phyloP scores from a whole-genome alignment of 2,888 invertebrate species.

The Shargacucullia verbasci region DNA sequence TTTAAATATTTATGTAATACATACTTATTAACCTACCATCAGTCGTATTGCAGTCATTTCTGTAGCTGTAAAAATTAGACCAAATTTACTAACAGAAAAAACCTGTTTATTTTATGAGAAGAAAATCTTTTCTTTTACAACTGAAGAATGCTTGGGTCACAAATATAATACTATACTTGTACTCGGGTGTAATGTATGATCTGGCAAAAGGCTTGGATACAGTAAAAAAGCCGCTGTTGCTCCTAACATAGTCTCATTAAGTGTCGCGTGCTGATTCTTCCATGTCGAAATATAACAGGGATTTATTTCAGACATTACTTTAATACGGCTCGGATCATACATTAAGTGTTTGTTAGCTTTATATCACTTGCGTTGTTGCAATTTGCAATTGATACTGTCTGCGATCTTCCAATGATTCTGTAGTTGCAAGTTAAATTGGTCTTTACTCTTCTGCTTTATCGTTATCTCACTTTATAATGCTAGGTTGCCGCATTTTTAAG shows the following conservation, averaged over 20 bases:
- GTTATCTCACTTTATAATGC: background rate
- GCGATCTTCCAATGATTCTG: slow-evolving; percentile 40
- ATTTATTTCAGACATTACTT: slow-evolving; percentile 66
- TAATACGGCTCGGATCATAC: slow-evolving; percentile 55
- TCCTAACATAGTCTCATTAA: slow-evolving; percentile 36
- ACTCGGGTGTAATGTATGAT: too few relatives aligned
- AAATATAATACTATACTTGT: too few relatives aligned
- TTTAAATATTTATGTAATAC: too few relatives aligned
- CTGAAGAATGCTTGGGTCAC: too few relatives aligned
- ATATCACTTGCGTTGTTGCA: slow-evolving; percentile 56
- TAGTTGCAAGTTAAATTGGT: slow-evolving; percentile 14
- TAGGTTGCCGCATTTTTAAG: background rate
- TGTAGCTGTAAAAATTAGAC: too few relatives aligned
- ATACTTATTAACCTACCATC: too few relatives aligned
- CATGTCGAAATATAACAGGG: slow-evolving; percentile 72
- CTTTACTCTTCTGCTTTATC: slow-evolving; percentile 10
- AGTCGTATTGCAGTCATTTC: too few relatives aligned
- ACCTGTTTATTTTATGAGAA: too few relatives aligned
- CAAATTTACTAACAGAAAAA: too few relatives aligned
- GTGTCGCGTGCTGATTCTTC: slow-evolving; percentile 74
- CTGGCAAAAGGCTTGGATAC: background rate
- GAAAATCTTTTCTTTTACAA: too few relatives aligned
- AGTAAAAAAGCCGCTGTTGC: slow-evolving; percentile 37
- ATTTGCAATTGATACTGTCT: slow-evolving; percentile 60
- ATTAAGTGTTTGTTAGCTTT: slow-evolving; percentile 57